Percentiles rank a stretch among this genome's conserved stretches.
Evolutionary conservation across 2,113 vertebrate species (phyloP).

Genomic region (Misgurnus mizolepis): DNA sequence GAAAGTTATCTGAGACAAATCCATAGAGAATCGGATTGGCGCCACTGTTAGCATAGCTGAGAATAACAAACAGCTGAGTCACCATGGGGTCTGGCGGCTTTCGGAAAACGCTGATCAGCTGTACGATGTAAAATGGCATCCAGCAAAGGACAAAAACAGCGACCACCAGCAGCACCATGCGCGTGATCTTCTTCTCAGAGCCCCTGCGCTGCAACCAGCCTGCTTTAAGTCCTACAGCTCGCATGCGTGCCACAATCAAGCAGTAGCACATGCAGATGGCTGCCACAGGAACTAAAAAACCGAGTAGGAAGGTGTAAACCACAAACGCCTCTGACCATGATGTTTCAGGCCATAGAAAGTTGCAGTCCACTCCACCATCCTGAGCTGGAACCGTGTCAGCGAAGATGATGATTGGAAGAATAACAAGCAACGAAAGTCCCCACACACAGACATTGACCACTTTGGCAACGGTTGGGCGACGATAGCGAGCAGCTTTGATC

Average conservation of each 20-base stretch:
- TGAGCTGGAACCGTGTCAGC: slow-evolving; percentile 71
- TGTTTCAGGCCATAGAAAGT: slow-evolving; percentile 75
- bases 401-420: slow-evolving; percentile 75
- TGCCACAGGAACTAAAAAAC: slow-evolving; percentile 72
- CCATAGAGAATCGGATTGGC: slow-evolving; percentile 79
- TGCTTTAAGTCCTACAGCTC: slow-evolving; percentile 73
- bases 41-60: slow-evolving; percentile 78
- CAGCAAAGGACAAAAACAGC: slow-evolving; percentile 76
- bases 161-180: slow-evolving; percentile 77
- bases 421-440: slow-evolving; percentile 74
- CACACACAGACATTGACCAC: slow-evolving; percentile 75
- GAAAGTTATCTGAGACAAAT: slow-evolving; percentile 78
- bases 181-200: slow-evolving; percentile 76
- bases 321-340: slow-evolving; percentile 76
- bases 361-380: slow-evolving; percentile 73
- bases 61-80: slow-evolving; percentile 75
- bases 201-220: slow-evolving; percentile 74
- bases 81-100: slow-evolving; percentile 72
- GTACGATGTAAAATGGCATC: slow-evolving; percentile 78
- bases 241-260: slow-evolving; percentile 75
- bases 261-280: slow-evolving; percentile 79
- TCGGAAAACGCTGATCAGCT: slow-evolving; percentile 72
- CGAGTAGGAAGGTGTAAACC: slow-evolving; percentile 75
- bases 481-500: slow-evolving; percentile 74
- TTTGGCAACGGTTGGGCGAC: slow-evolving; percentile 74